Base-by-base conservation (phyloP, 1,140 invertebrate species). In the Microplitis mediator region DNA sequence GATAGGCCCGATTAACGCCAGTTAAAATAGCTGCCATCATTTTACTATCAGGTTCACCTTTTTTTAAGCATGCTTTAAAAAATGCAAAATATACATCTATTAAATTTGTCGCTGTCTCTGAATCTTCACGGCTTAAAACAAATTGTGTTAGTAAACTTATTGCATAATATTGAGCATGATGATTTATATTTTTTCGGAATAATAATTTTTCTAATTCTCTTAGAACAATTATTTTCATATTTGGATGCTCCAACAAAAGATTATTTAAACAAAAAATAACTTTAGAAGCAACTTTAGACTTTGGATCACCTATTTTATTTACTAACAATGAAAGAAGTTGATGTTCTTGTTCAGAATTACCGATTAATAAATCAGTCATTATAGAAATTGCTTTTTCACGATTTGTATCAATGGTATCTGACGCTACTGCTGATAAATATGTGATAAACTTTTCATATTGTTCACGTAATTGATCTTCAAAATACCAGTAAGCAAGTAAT, bases 251-350 rank as follows among this genome's bases (percentile, higher is more conserved):
- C 60, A 91, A 89, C n/a, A 98, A 86, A 2, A 98, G 83, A 79
- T 95, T 93, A 54, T 91, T 92, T n/a, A 99, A 87, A 77, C 95
- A 92, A 85, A 95, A 94, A 50, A 95, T 90, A 0, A 93, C 91
- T 86, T 96, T 95, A 0, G 96, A 94, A 0, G 94, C 95, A 0
- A 98, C 91, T 84, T 95, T 94, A 72, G 93, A 90, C 1, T 90
- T 90, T 2, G 97, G 97, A 88, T 99, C 97, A 52, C 98, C 98
- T 13, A 99, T 88, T 88, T 99, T 99, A 81, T 99, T 99, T 0
- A 98, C 92, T 32, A 99, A 85, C 78, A 93, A 90, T 0, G 90
- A 88, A 3, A 99, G 82, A 32, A 99, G 82, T 81, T 93, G 90
- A 89, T 96, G 88, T 85, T 99, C 97, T 84, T 96, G 93, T 84